Conservation (phyloP, 2,797 vertebrate species). For the Gila robusta region DNA sequence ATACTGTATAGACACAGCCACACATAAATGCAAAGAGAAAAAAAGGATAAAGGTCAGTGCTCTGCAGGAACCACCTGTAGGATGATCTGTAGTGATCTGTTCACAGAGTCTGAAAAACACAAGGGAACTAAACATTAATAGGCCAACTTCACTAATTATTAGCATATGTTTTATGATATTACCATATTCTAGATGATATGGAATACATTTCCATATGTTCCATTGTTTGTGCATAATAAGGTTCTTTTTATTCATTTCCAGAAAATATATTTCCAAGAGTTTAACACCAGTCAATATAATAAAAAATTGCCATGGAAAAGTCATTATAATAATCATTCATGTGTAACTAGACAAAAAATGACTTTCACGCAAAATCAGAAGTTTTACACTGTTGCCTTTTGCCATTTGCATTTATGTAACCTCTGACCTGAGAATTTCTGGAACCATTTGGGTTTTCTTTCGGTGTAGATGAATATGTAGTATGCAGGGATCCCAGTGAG, state of each 20-base stretch:
- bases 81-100: constrained; percentile 88
- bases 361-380: constrained; percentile 13
- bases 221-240: not conserved
- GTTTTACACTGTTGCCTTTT: not conserved
- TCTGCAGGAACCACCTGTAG: constrained; percentile 90
- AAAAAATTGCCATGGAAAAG: not conserved
- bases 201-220: not conserved
- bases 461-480: constrained; percentile 90
- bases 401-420: not conserved
- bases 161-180: not conserved
- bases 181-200: not conserved
- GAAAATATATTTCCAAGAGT: not conserved
- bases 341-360: not conserved
- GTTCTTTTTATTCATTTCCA: not conserved
- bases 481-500: constrained; percentile 94
- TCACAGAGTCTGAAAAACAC: constrained; percentile 80
- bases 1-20: not conserved
- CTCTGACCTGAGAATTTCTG: constrained; percentile 72
- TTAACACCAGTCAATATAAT: not conserved
- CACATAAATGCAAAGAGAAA: not conserved
- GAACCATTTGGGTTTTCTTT: constrained; percentile 83
- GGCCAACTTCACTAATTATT: not conserved
- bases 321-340: constrained; percentile 10
- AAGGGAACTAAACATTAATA: constrained; percentile 41
- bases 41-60: constrained; percentile 57